These are phyloP conservation scores for Sphaerophoria taeniata DNA, from an alignment of 2,888 invertebrate species.

Conservation along the genomic window DNA sequence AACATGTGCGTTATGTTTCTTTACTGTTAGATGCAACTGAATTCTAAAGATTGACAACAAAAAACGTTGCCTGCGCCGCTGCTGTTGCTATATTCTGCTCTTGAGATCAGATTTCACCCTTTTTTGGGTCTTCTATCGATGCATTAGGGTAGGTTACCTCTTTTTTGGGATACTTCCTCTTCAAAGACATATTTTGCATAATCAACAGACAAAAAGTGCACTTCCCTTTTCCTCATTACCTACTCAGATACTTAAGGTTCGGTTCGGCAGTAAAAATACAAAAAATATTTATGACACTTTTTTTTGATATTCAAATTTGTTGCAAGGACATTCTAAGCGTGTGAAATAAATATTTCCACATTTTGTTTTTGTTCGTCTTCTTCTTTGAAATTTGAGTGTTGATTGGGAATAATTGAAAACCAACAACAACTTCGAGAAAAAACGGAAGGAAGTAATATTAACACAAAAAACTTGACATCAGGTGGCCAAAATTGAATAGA, in stretches of 20 bases:
- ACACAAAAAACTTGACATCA: slow-evolving; percentile 36
- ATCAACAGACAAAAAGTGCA: slow-evolving; percentile 63
- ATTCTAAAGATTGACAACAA: not conserved
- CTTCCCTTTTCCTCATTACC: slow-evolving; percentile 76
- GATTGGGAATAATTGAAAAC: slow-evolving; percentile 69
- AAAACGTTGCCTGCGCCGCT: slow-evolving; percentile 38
- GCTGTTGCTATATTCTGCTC: slow-evolving; percentile 50
- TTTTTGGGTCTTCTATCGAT: slow-evolving; percentile 16
- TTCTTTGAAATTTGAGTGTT: slow-evolving; percentile 69
- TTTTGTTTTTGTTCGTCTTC: not conserved
- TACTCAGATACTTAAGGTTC: slow-evolving; percentile 66
- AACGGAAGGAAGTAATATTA: slow-evolving; percentile 50
- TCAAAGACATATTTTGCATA: slow-evolving; percentile 65
- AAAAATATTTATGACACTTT: slow-evolving; percentile 59
- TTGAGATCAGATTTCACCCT: slow-evolving; percentile 73
- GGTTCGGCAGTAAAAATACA: not conserved
- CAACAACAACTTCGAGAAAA: slow-evolving; percentile 39
- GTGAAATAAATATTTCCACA: slow-evolving; percentile 61
- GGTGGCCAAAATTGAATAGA: slow-evolving; percentile 61
- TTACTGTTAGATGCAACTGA: slow-evolving; percentile 56
- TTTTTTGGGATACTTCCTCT: slow-evolving; percentile 42
- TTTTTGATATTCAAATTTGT: slow-evolving; percentile 71
- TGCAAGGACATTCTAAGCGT: slow-evolving; percentile 45
- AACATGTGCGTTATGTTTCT: slow-evolving; percentile 76
- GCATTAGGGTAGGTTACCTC: slow-evolving; percentile 21